These are phyloP conservation scores for Cremastinae sp. DNA, from an alignment of 2,888 invertebrate species.

Conservation along the genomic window DNA sequence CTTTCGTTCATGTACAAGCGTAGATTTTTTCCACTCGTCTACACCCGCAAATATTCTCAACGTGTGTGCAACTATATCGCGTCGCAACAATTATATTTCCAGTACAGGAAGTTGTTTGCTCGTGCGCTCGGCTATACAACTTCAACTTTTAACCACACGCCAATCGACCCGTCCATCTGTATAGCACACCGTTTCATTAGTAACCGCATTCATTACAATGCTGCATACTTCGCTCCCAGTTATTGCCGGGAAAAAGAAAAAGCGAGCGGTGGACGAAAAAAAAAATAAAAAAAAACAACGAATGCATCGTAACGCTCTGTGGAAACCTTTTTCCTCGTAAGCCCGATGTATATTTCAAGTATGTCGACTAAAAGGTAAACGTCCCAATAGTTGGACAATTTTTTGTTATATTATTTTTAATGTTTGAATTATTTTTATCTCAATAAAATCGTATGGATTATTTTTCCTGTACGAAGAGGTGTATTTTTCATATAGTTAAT, in stretches of 20 bases:
- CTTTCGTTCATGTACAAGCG: neutral
- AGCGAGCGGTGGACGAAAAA: neutral
- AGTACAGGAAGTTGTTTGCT: conserved; percentile 59
- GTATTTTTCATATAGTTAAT: too few relatives aligned
- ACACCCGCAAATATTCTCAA: neutral
- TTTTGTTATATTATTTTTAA: too few relatives aligned
- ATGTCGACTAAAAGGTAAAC: too few relatives aligned
- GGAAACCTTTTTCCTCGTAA: neutral
- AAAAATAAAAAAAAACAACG: neutral
- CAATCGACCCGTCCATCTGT: conserved; percentile 41
- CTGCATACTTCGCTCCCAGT: conserved; percentile 13
- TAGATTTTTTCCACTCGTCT: neutral
- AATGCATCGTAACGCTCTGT: conserved; percentile 5
- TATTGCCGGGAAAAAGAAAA: neutral
- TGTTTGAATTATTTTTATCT: too few relatives aligned
- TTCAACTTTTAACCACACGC: conserved; percentile 47
- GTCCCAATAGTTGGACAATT: too few relatives aligned
- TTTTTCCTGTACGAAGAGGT: too few relatives aligned
- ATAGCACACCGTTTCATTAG: conserved; percentile 9
- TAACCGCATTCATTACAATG: conserved; percentile 26
- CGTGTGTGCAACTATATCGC: conserved; percentile 35
- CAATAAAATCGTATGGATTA: too few relatives aligned
- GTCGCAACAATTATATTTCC: conserved; percentile 58
- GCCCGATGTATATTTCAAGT: too few relatives aligned
- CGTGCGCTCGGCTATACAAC: conserved; percentile 56